Percentiles rank a stretch among this genome's conserved stretches.
Conservation (phyloP, 2,113 vertebrate species). For the Lagenorhynchus albirostris region DNA sequence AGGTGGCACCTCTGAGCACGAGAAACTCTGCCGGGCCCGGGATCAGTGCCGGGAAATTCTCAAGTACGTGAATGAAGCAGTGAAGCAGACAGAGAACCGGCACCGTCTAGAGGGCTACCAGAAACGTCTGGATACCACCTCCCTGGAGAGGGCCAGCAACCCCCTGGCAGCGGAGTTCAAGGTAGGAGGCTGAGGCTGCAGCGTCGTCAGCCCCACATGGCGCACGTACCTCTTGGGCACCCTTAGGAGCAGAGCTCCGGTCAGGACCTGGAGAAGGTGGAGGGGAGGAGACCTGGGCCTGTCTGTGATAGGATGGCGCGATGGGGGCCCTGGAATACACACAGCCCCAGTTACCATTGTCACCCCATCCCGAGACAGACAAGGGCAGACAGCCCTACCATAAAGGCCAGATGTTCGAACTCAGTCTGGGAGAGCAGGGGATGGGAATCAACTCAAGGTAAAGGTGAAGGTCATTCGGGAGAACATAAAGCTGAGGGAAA, state of each 20-base stretch:
- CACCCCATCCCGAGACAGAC: neutral
- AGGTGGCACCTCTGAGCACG: conserved; percentile 86
- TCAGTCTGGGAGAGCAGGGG: fast-evolving
- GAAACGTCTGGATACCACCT: conserved; percentile 88
- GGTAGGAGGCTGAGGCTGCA: conserved; percentile 73
- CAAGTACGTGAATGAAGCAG: conserved; percentile 89
- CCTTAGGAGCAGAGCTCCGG: neutral
- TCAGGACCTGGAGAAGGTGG: neutral
- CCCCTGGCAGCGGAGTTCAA: conserved; percentile 89
- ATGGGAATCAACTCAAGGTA: fast-evolving
- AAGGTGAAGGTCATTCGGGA: neutral
- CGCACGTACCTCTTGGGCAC: neutral
- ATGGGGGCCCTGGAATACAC: neutral
- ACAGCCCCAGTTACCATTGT: neutral
- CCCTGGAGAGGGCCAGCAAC: conserved; percentile 85
- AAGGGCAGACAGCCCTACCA: neutral
- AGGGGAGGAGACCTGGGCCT: neutral
- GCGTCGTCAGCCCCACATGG: neutral
- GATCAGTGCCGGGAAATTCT: conserved; percentile 91
- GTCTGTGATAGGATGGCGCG: neutral
- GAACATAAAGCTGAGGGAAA: neutral
- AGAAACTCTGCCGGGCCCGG: conserved; percentile 86
- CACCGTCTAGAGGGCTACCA: conserved; percentile 91
- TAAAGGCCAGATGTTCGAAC: neutral
- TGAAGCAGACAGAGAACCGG: conserved; percentile 89